Conservation (phyloP, 2,797 vertebrate species). For the Sebastes itinus region DNA sequence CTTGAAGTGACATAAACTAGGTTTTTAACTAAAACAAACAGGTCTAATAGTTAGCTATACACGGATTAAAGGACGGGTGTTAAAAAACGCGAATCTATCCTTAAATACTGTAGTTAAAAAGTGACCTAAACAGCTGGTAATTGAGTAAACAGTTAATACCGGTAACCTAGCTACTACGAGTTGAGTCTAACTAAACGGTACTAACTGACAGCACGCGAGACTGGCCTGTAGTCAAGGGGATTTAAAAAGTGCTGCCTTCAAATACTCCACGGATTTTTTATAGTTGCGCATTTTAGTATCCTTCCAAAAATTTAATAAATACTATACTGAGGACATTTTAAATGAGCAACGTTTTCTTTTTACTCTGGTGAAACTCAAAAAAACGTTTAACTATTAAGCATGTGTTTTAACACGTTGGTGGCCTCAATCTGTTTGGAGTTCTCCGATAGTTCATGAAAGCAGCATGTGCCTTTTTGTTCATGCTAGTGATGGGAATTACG, state of each 20-base stretch:
- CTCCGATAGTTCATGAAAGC: neutral
- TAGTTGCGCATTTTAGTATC: too few relatives aligned
- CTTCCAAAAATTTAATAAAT: too few relatives aligned
- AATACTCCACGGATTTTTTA: neutral
- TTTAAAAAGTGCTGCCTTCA: slow-evolving; percentile 28
- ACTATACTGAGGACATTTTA: too few relatives aligned
- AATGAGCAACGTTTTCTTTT: too few relatives aligned
- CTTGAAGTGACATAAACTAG: neutral
- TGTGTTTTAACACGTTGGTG: neutral
- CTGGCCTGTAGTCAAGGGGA: neutral
- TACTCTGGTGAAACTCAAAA: too few relatives aligned
- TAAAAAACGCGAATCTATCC: neutral
- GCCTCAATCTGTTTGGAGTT: neutral
- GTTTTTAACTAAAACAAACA: neutral
- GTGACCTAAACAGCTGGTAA: neutral
- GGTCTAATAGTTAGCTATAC: neutral
- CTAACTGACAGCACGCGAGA: neutral
- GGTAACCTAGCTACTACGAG: neutral
- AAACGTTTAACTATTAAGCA: too few relatives aligned
- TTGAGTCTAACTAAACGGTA: neutral
- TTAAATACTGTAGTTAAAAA: neutral
- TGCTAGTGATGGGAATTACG: too few relatives aligned
- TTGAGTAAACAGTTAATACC: neutral
- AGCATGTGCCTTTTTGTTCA: neutral
- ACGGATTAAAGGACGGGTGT: neutral